These are phyloP conservation scores for Chelonus formosanus DNA, from an alignment of 2,888 invertebrate species.

Conservation along the genomic window DNA sequence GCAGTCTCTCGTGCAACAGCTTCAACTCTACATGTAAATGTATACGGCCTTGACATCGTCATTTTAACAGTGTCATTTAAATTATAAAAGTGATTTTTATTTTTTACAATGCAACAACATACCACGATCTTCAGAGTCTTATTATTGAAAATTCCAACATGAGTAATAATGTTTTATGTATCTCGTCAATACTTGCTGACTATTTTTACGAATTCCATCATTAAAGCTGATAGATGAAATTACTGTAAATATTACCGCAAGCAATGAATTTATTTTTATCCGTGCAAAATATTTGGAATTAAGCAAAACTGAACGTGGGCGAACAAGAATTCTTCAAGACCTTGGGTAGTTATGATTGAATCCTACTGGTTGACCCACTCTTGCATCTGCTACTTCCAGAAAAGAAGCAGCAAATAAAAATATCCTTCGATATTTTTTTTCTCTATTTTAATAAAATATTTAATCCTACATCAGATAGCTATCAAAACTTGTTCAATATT, in stretches of 20 bases:
- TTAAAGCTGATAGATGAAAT: too few relatives aligned
- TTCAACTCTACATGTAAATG: constrained; percentile 33
- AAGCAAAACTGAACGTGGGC: constrained; percentile 3
- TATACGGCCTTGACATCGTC: constrained; percentile 41
- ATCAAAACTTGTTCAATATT: too few relatives aligned
- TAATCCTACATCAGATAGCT: too few relatives aligned
- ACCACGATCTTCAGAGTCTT: background rate
- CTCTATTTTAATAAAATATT: too few relatives aligned
- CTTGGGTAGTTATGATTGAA: constrained; percentile 18
- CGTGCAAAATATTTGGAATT: background rate
- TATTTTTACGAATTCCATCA: too few relatives aligned
- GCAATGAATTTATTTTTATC: background rate
- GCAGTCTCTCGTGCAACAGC: constrained; percentile 17
- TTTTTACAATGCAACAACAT: background rate
- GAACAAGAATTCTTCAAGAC: constrained; percentile 4
- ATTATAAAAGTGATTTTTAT: constrained; percentile 9
- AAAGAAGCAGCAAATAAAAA: background rate
- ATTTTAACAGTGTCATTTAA: constrained; percentile 3
- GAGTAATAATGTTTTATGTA: too few relatives aligned
- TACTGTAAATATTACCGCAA: background rate
- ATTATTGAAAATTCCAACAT: too few relatives aligned
- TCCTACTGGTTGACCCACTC: constrained; percentile 21
- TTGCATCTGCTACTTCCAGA: background rate
- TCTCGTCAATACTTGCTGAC: too few relatives aligned
- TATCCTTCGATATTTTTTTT: too few relatives aligned